Conservation (phyloP, 2,888 invertebrate genomes). For the Acanthoscelides obtectus region DNA sequence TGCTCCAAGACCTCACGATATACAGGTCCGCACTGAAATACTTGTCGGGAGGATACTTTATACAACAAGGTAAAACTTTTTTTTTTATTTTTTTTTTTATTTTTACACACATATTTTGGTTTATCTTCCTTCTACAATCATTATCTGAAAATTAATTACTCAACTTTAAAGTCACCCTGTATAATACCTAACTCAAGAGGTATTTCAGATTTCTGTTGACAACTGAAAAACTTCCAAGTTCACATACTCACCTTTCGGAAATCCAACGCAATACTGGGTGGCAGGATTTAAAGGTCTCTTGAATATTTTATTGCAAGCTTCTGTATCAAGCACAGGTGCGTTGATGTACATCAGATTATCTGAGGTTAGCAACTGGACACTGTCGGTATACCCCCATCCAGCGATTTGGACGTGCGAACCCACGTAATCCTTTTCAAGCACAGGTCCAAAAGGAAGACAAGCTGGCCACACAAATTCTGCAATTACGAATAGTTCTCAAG, state of each 20-base stretch:
- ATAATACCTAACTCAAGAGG: too few species aligned
- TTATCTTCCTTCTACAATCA: too few species aligned
- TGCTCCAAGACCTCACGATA: too few species aligned
- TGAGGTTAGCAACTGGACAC: constrained; percentile 5
- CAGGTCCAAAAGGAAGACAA: constrained; percentile 51
- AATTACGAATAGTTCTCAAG: too few species aligned
- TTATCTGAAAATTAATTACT: too few species aligned
- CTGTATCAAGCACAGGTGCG: constrained; percentile 11
- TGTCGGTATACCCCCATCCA: constrained; percentile 45
- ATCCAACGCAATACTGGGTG: constrained; percentile 17
- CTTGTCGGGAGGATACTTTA: too few species aligned
- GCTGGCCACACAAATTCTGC: constrained; percentile 56
- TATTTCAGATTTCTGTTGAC: too few species aligned
- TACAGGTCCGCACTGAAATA: too few species aligned
- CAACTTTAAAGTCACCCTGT: too few species aligned
- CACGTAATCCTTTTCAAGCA: constrained; percentile 39
- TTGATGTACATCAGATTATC: constrained; percentile 14
- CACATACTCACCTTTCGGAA: constrained; percentile 9
- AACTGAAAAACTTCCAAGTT: not conserved
- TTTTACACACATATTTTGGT: too few species aligned
- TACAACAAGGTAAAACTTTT: too few species aligned
- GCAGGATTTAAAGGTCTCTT: constrained; percentile 6
- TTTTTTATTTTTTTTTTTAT: too few species aligned
- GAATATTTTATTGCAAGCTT: constrained; percentile 12
- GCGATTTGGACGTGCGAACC: constrained; percentile 53